Evolutionary conservation across 2,797 vertebrate genomes (phyloP).

Genomic region (Carapus acus): DNA sequence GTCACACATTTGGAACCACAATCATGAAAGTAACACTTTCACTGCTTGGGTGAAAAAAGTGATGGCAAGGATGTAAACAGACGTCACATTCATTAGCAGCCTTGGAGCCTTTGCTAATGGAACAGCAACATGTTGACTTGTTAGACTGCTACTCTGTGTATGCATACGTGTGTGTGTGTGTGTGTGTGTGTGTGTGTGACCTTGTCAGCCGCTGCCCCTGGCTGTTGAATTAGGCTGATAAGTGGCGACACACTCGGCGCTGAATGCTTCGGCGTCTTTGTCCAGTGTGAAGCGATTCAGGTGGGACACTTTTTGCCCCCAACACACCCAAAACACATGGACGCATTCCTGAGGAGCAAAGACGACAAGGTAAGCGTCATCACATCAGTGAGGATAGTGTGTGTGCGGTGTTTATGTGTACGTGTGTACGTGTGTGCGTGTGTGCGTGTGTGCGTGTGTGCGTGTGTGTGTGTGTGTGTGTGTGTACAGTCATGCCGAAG

Average conservation of each 20-base stretch:
- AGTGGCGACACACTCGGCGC: conserved; percentile 52
- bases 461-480: not conserved
- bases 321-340: conserved; percentile 38
- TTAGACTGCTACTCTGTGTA: too few relatives aligned
- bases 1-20: too few relatives aligned
- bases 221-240: conserved; percentile 74
- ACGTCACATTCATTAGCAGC: not conserved
- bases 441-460: too few relatives aligned
- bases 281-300: conserved; percentile 31
- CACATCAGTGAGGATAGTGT: conserved; percentile 7
- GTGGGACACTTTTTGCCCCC: conserved; percentile 23
- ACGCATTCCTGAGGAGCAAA: conserved; percentile 47
- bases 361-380: conserved; percentile 50
- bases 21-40: too few relatives aligned
- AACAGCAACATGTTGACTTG: conserved; percentile 8
- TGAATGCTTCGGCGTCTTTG: conserved; percentile 18
- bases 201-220: conserved; percentile 47
- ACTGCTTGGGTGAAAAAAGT: too few relatives aligned
- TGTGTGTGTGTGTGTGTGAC: conserved; percentile 47
- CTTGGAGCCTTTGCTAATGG: not conserved
- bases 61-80: too few relatives aligned
- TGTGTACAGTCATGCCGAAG: conserved; percentile 3
- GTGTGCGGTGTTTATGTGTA: not conserved
- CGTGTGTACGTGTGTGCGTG: too few relatives aligned
- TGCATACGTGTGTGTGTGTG: conserved; percentile 35